Evolutionary conservation across 2,797 vertebrate species (phyloP).

Genomic region (Yasuhikotakia modesta): DNA sequence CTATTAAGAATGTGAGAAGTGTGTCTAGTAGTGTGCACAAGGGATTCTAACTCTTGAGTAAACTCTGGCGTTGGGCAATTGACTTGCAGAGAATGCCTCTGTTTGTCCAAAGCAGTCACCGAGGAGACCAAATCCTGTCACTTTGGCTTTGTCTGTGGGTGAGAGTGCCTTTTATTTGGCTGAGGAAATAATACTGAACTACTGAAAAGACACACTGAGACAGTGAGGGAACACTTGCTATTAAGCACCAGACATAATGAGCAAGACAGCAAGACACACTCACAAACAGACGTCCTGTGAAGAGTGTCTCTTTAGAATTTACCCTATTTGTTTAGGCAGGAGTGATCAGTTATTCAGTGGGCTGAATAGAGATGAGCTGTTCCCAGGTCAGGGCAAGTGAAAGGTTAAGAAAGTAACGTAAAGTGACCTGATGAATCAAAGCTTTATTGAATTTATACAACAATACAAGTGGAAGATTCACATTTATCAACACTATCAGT

Average conservation of each 20-base stretch:
- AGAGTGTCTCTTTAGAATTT: constrained; percentile 63
- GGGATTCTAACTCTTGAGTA: constrained; percentile 63
- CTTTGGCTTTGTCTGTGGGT: constrained; percentile 59
- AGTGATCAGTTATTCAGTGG: constrained; percentile 59
- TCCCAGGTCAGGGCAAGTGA: constrained; percentile 27
- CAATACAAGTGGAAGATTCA: too few species aligned
- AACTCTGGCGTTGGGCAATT: constrained; percentile 71
- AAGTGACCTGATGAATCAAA: background rate
- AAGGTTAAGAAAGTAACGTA: constrained; percentile 11
- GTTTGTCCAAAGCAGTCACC: constrained; percentile 73
- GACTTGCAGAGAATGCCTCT: constrained; percentile 76
- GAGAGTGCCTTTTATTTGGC: constrained; percentile 71
- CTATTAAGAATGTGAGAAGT: constrained; percentile 68
- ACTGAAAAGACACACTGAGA: constrained; percentile 67
- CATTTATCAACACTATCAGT: too few species aligned
- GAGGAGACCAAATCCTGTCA: constrained; percentile 59
- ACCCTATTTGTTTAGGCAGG: constrained; percentile 71
- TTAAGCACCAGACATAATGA: constrained; percentile 37
- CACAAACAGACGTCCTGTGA: constrained; percentile 60
- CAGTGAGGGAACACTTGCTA: constrained; percentile 27
- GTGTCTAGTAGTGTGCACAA: constrained; percentile 61
- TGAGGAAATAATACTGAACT: constrained; percentile 67
- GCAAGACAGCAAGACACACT: constrained; percentile 68
- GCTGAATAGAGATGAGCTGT: constrained; percentile 46
- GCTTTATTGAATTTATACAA: too few species aligned